Conservation (phyloP, 2,113 vertebrate genomes). For the Pseudorectes ferrugineus region DNA sequence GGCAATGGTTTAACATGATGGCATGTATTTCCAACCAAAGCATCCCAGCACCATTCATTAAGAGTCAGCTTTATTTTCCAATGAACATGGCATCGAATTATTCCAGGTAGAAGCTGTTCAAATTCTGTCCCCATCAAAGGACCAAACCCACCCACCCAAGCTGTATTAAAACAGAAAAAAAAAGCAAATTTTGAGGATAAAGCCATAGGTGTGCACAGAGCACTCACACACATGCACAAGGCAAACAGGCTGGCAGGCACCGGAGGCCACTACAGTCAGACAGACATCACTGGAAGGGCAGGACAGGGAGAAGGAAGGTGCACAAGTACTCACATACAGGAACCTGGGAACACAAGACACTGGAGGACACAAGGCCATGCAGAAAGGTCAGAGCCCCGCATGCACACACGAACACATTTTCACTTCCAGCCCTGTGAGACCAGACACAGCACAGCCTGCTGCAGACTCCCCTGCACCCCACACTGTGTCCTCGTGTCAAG, state of each 20-base stretch:
- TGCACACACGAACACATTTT: not conserved
- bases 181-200: constrained; percentile 9
- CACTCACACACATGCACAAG: constrained; percentile 19
- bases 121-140: constrained; percentile 31
- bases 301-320: not conserved
- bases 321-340: not conserved
- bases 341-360: not conserved
- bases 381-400: not conserved
- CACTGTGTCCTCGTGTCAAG: not conserved
- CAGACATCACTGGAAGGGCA: not conserved
- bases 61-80: constrained; percentile 20
- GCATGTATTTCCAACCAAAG: constrained; percentile 57
- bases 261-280: not conserved
- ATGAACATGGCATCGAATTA: not conserved
- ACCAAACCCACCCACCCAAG: not conserved
- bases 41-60: constrained; percentile 3
- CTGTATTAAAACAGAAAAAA: not conserved
- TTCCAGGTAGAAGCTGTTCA: constrained; percentile 51
- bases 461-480: not conserved
- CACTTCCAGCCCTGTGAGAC: not conserved
- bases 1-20: constrained; percentile 83
- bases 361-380: not conserved
- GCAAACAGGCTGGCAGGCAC: not conserved
- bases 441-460: not conserved
- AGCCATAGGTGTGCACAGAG: not conserved